phyloP scores from a whole-genome alignment of 2,113 vertebrate species.

The Psilopsiagon aurifrons region DNA sequence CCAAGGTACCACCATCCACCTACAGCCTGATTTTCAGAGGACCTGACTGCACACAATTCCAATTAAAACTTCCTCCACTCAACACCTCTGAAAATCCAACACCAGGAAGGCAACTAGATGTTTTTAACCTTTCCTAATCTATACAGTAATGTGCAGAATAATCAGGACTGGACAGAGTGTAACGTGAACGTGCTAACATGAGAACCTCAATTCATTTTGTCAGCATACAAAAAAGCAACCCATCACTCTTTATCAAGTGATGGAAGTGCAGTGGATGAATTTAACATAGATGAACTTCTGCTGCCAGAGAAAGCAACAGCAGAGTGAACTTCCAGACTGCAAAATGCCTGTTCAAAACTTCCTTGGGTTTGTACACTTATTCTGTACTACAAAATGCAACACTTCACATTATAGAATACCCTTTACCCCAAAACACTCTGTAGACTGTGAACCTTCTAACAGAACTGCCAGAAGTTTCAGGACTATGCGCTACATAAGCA shows the following conservation, averaged over 20 bases:
- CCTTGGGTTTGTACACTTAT: neutral
- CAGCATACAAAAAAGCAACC: no score
- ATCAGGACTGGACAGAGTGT: neutral
- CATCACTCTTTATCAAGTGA: no score
- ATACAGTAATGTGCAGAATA: neutral
- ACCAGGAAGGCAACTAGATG: neutral
- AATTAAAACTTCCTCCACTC: neutral
- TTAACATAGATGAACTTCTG: neutral
- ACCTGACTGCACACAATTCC: neutral
- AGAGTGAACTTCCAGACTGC: neutral
- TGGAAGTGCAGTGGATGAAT: no score
- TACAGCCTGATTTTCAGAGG: neutral
- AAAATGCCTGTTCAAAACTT: slow-evolving; percentile 6
- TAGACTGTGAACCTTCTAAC: neutral
- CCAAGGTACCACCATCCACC: neutral
- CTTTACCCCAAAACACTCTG: neutral
- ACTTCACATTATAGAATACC: neutral
- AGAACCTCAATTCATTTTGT: neutral
- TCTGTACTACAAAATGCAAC: neutral
- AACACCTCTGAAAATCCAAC: neutral
- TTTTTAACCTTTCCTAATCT: neutral
- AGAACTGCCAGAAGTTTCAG: neutral
- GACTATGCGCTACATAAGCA: neutral
- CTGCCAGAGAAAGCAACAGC: neutral
- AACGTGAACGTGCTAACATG: neutral